These are phyloP conservation scores for Burhinus oedicnemus DNA, from an alignment of 2,113 vertebrate genomes.

Conservation along the genomic window DNA sequence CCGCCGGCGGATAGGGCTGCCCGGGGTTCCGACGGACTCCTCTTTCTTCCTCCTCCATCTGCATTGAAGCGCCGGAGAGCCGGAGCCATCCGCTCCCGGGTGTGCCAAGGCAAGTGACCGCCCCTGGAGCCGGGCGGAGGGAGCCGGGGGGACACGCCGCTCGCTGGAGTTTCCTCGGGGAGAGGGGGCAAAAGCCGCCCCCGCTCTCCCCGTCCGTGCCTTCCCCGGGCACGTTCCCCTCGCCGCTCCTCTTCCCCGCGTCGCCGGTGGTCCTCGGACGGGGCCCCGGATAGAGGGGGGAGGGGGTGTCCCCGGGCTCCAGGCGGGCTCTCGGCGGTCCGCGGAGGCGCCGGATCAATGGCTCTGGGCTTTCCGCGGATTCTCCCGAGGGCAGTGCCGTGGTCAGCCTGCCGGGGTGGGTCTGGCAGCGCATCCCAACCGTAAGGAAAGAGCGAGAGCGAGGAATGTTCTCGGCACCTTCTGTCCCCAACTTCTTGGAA, in stretches of 20 bases:
- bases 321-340: background rate
- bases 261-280: background rate
- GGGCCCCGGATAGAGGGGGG: too few species aligned
- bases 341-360: background rate
- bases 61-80: background rate
- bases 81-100: background rate
- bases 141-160: background rate
- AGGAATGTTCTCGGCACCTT: background rate
- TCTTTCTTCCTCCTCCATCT: background rate
- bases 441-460: background rate
- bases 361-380: background rate
- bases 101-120: background rate
- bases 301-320: too few species aligned
- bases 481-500: background rate
- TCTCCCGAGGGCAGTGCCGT: background rate
- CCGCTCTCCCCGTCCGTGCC: background rate
- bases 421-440: background rate
- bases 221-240: background rate
- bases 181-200: background rate
- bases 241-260: background rate
- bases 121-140: background rate
- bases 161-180: background rate
- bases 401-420: background rate
- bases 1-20: background rate
- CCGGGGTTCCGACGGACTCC: background rate